Base-by-base conservation (phyloP, 2,797 vertebrate genomes). In the Strix occidentalis region DNA sequence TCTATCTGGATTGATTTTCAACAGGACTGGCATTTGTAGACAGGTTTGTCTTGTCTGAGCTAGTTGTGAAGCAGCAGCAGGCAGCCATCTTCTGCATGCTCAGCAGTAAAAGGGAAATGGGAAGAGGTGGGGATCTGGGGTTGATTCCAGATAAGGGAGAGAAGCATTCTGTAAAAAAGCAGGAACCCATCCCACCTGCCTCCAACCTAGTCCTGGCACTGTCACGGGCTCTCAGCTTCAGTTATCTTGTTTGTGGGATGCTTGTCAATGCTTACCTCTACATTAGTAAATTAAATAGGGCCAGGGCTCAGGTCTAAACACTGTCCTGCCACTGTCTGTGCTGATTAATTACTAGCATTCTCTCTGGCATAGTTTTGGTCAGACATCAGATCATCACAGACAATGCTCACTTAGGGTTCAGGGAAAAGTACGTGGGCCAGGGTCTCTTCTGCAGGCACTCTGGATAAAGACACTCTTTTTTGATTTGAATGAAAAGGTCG, bases 51-150 rank as follows among this genome's bases (percentile, higher is more conserved):
- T 50, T 83, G 11, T 29, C 50, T 51, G 57, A 68, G 16, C 8
- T 60, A 61, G 54, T 16, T 60, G 25, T n/a, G 37, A 24, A 65
- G 12, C 46, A 79, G 54, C 45, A 87, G 53, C 41, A 60, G 35
- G 54, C 1, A 1, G 28, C 17, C 13, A 6, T 69, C 15, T 15
- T 58, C 29, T 63, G 7, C 10, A 19, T 20, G 28, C 28, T 70
- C 0, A 0, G 8, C 20, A 64, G 16, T 51, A 71, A 66, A 82
- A 31, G 20, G 5, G 20, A 87, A 70, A 71, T 6, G 3, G 33
- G 29, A 79, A 82, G 28, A 70, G 5, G 4, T 6, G 11, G 54
- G 35, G 19, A 48, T 80, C 10, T 56, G 19, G 16, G 5, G 2
- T 56, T 76, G 57, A 68, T 72, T 77, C 5, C 35, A 76, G 18